Percentiles rank a stretch among this genome's conserved stretches.
These are phyloP conservation scores for Chrysotoxum bicinctum DNA, from an alignment of 2,888 invertebrate species.

Conservation along the genomic window DNA sequence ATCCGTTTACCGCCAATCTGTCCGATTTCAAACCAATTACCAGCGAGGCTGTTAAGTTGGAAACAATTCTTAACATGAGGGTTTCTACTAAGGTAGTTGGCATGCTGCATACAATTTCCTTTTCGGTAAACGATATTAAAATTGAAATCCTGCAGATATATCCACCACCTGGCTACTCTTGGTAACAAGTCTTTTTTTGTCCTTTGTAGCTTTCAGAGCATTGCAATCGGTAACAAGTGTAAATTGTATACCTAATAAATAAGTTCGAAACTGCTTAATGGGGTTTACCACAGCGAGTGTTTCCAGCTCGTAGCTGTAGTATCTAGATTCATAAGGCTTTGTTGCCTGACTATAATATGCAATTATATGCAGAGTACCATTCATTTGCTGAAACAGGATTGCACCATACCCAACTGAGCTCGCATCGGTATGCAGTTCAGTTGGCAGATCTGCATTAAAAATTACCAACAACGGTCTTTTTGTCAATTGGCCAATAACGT, in stretches of 20 bases:
- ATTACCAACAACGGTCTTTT: conserved; percentile 28
- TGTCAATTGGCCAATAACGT: conserved; percentile 5
- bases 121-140: background rate
- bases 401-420: conserved; percentile 35
- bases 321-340: conserved; percentile 20
- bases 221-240: conserved; percentile 26
- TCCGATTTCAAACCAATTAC: background rate
- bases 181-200: conserved; percentile 40
- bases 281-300: conserved; percentile 20
- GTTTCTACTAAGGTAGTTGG: background rate
- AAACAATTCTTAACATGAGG: background rate
- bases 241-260: conserved; percentile 20
- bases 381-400: conserved; percentile 37
- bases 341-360: conserved; percentile 50
- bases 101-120: background rate
- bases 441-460: conserved; percentile 21
- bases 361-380: conserved; percentile 24
- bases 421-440: conserved; percentile 54
- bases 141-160: conserved; percentile 43
- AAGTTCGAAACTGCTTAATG: conserved; percentile 12
- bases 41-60: background rate
- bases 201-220: conserved; percentile 11
- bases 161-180: conserved; percentile 56
- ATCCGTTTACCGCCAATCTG: background rate
- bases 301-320: conserved; percentile 35